Percentiles rank a stretch among this genome's conserved stretches.
These are phyloP conservation scores for Pyrrhia umbra DNA, from an alignment of 2,888 invertebrate genomes.

Conservation along the genomic window DNA sequence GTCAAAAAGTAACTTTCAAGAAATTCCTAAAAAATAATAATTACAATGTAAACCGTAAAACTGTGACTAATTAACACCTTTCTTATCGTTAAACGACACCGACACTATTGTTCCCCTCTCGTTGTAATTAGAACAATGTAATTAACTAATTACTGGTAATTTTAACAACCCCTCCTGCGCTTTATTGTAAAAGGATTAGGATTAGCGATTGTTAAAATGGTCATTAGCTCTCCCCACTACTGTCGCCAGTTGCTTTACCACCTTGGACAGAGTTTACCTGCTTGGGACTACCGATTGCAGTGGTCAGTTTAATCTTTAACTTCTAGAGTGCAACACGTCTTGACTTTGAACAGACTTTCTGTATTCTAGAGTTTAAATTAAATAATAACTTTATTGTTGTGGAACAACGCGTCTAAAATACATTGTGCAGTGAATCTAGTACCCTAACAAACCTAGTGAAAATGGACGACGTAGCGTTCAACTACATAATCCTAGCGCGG, in stretches of 20 bases:
- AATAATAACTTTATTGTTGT: neutral
- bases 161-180: neutral
- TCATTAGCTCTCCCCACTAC: conserved; percentile 10
- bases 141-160: conserved; percentile 11
- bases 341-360: neutral
- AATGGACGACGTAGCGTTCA: conserved; percentile 19
- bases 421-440: neutral
- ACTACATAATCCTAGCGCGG: conserved; percentile 28
- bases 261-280: neutral
- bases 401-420: too few species aligned
- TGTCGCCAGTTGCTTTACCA: neutral
- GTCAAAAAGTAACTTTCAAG: neutral
- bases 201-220: neutral
- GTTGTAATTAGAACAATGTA: neutral
- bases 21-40: neutral
- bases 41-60: neutral
- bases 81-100: neutral
- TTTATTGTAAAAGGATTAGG: neutral
- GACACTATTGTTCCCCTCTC: conserved; percentile 7
- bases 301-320: conserved; percentile 8
- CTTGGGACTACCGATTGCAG: neutral
- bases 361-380: neutral
- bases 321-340: conserved; percentile 14
- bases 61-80: neutral
- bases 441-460: neutral